Evolutionary conservation across 2,888 invertebrate genomes (phyloP).

Genomic region (Trimorus sp.): DNA sequence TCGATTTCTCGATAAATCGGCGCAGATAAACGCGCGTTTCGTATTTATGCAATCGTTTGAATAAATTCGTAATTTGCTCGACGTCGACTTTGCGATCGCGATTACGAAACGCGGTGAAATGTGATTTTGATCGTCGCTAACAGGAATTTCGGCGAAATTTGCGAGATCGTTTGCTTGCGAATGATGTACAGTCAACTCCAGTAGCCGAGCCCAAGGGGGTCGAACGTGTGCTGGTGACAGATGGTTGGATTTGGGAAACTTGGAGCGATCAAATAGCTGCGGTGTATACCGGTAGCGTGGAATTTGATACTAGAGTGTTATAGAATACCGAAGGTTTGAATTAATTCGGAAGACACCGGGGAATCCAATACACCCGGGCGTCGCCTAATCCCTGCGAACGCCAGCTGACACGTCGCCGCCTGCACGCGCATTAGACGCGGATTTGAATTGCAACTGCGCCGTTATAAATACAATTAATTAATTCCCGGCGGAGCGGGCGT

Average conservation of each 20-base stretch:
- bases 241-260: conserved; percentile 61
- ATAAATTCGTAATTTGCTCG: too few species aligned
- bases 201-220: conserved; percentile 54
- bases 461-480: conserved; percentile 17
- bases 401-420: conserved; percentile 61
- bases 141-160: conserved; percentile 4
- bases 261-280: conserved; percentile 62
- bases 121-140: too few species aligned
- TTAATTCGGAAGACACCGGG: conserved; percentile 58
- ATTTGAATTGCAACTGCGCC: conserved; percentile 34
- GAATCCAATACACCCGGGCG: conserved; percentile 60
- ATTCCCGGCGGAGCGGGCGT: background rate
- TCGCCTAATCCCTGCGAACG: conserved; percentile 56
- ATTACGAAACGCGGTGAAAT: too few species aligned
- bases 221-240: conserved; percentile 66
- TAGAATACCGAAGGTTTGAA: conserved; percentile 54
- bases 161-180: conserved; percentile 21
- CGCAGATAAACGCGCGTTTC: too few species aligned
- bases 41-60: too few species aligned
- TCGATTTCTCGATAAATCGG: too few species aligned
- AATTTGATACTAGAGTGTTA: conserved; percentile 55
- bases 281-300: conserved; percentile 63
- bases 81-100: too few species aligned
- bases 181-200: conserved; percentile 39
- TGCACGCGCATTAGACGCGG: conserved; percentile 37